These are phyloP conservation scores for Drosophila ambigua DNA, from an alignment of 1,140 invertebrate genomes.

Conservation along the genomic window DNA sequence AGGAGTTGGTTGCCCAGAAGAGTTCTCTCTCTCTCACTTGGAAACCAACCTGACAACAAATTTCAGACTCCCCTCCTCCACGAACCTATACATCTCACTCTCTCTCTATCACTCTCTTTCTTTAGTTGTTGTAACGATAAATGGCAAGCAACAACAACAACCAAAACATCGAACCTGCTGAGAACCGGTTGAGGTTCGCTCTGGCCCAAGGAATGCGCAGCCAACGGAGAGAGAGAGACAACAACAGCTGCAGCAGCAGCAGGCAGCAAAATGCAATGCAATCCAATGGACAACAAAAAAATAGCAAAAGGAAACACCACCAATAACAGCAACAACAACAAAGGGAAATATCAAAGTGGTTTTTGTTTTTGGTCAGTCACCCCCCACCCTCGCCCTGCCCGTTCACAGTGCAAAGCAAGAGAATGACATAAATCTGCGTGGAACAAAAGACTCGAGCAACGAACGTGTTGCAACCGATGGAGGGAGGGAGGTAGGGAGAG, in stretches of 20 bases:
- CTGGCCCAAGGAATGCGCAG: slow-evolving; percentile 64
- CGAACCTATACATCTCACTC: not conserved
- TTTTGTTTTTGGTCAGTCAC: slow-evolving; percentile 24
- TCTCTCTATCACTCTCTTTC: not conserved
- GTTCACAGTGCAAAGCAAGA: not conserved
- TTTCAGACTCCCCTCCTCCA: slow-evolving; percentile 38
- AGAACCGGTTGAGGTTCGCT: slow-evolving; percentile 58
- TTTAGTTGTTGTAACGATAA: slow-evolving; percentile 42
- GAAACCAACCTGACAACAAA: slow-evolving; percentile 72
- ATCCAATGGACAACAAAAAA: slow-evolving; percentile 37
- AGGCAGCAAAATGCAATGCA: slow-evolving; percentile 51
- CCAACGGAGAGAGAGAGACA: slow-evolving; percentile 38
- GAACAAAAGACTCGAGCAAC: slow-evolving; percentile 80
- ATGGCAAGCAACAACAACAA: slow-evolving; percentile 57
- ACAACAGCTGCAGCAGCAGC: slow-evolving; percentile 30
- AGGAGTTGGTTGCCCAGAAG: slow-evolving; percentile 17
- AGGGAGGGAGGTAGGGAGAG: not conserved
- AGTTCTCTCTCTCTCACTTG: slow-evolving; percentile 21
- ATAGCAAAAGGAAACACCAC: slow-evolving; percentile 53
- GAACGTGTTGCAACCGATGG: slow-evolving; percentile 57
- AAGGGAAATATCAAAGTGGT: slow-evolving; percentile 12
- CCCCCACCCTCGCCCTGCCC: not conserved
- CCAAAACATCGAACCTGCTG: slow-evolving; percentile 16
- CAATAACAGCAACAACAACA: slow-evolving; percentile 25
- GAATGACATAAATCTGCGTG: slow-evolving; percentile 80